Evolutionary conservation across 2,888 invertebrate species (phyloP).

Genomic region (Abscondita cerata): DNA sequence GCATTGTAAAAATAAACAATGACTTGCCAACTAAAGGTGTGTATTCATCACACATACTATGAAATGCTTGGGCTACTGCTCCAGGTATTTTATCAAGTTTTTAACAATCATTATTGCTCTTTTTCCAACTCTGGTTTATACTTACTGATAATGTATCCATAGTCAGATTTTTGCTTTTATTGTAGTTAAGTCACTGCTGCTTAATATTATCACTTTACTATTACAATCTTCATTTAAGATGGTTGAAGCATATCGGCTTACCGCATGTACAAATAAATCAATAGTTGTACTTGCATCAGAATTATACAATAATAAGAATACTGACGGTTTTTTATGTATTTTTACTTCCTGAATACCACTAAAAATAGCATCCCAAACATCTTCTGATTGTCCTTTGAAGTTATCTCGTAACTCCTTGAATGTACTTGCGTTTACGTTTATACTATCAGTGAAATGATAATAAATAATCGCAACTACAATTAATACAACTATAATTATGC

Average conservation of each 20-base stretch:
- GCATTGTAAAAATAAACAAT: slow-evolving; percentile 59
- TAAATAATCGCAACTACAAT: too few species aligned
- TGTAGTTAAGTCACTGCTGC: slow-evolving; percentile 47
- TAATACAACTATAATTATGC: too few species aligned
- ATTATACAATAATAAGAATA: slow-evolving; percentile 57
- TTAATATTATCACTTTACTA: slow-evolving; percentile 43
- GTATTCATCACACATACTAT: slow-evolving; percentile 64
- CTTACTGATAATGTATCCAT: slow-evolving; percentile 48
- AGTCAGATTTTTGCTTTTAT: slow-evolving; percentile 46
- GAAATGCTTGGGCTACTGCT: slow-evolving; percentile 60
- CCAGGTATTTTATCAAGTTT: slow-evolving; percentile 54
- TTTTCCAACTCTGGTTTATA: slow-evolving; percentile 44
- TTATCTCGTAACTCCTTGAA: slow-evolving; percentile 33
- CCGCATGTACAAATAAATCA: slow-evolving; percentile 45
- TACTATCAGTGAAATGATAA: too few species aligned
- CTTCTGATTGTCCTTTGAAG: slow-evolving; percentile 52
- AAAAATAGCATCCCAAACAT: slow-evolving; percentile 53
- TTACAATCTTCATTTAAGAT: slow-evolving; percentile 43
- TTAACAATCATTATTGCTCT: slow-evolving; percentile 52
- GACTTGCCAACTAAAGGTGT: slow-evolving; percentile 58
- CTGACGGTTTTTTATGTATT: slow-evolving; percentile 49
- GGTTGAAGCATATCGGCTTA: slow-evolving; percentile 51
- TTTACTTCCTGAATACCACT: slow-evolving; percentile 51
- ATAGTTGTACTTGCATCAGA: slow-evolving; percentile 43
- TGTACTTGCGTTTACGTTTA: neutral